Conservation (phyloP, 2,113 vertebrate genomes). For the Albula glossodonta region DNA sequence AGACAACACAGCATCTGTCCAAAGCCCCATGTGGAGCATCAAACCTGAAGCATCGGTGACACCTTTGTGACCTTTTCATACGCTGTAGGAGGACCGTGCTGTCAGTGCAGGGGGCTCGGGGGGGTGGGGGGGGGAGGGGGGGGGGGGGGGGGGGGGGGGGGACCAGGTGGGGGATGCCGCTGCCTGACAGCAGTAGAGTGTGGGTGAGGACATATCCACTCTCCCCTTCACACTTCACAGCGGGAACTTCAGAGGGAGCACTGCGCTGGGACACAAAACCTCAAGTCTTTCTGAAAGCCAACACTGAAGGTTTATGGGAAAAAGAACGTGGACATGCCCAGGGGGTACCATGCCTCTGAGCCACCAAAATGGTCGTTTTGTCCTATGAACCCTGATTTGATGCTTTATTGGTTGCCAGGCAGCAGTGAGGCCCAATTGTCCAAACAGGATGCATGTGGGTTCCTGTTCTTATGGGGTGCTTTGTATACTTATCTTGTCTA, state of each 20-base stretch:
- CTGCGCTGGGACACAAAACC: neutral
- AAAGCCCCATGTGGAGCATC: neutral
- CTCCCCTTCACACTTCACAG: neutral
- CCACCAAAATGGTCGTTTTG: neutral
- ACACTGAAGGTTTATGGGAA: constrained; percentile 9
- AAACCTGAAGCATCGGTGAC: neutral
- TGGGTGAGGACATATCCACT: neutral
- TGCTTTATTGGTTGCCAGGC: no score
- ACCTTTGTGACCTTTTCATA: neutral
- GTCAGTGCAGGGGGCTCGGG: neutral
- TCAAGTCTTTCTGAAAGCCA: neutral
- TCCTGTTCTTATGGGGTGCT: no score
- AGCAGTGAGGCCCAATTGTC: no score
- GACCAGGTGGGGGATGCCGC: neutral
- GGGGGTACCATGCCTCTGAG: neutral
- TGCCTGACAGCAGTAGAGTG: neutral
- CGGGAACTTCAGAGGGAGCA: neutral
- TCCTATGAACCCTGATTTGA: no score
- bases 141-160: neutral
- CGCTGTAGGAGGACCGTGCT: neutral
- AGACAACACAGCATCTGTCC: neutral
- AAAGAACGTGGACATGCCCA: neutral
- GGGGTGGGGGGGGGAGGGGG: neutral
- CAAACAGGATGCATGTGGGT: no score
- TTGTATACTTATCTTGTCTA: no score